Percentiles rank a stretch among this genome's conserved stretches.
Conservation (phyloP, 2,113 vertebrate species). For the Cepphus grylle region DNA sequence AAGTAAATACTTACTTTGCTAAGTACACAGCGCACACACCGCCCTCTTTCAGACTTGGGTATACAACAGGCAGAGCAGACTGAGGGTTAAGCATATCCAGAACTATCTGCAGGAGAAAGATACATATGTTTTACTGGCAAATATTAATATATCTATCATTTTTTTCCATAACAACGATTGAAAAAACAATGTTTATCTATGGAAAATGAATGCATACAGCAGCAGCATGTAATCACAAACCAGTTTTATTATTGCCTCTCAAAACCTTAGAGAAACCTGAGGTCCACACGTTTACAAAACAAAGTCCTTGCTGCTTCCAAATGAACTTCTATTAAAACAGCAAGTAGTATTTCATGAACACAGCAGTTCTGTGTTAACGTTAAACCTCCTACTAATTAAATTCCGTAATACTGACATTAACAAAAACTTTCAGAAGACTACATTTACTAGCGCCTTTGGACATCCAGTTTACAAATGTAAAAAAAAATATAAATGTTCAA, state of each 20-base stretch:
- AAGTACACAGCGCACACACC: slow-evolving; percentile 86
- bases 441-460: not conserved
- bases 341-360: not conserved
- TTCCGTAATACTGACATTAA: not conserved
- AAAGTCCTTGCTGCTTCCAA: not conserved
- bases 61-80: slow-evolving; percentile 76
- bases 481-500: not conserved
- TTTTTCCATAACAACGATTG: not conserved
- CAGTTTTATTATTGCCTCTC: not conserved
- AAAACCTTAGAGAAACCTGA: not conserved
- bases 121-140: not conserved
- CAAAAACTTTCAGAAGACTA: not conserved
- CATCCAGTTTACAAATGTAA: not conserved
- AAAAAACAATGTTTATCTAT: not conserved
- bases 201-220: not conserved
- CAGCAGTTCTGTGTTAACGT: not conserved
- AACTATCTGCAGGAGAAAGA: slow-evolving; percentile 71
- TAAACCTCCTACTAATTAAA: not conserved
- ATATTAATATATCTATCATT: not conserved
- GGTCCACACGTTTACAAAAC: not conserved
- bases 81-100: slow-evolving; percentile 88
- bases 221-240: not conserved
- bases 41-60: slow-evolving; percentile 80
- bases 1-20: slow-evolving; percentile 83
- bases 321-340: not conserved